These are phyloP conservation scores for Tryphoninae sp. DNA, from an alignment of 2,888 invertebrate genomes.

Conservation along the genomic window DNA sequence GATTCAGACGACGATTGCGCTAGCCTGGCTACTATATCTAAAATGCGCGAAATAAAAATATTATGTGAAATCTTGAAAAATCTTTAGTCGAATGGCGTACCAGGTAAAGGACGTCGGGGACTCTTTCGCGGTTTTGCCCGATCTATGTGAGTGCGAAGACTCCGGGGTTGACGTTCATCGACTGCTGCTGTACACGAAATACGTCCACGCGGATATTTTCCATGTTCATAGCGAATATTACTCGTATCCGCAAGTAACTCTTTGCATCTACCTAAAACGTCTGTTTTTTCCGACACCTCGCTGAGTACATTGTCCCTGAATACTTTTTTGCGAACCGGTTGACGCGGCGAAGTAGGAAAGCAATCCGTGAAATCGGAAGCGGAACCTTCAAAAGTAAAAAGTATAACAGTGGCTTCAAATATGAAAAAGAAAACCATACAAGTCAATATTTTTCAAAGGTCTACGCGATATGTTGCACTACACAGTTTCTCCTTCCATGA, in stretches of 20 bases:
- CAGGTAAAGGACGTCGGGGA: slow-evolving; percentile 76
- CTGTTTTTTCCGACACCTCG: slow-evolving; percentile 66
- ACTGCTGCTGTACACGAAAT: slow-evolving; percentile 60
- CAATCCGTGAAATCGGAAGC: slow-evolving; percentile 74
- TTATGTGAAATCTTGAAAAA: neutral
- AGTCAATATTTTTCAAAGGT: too few relatives aligned
- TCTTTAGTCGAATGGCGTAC: slow-evolving; percentile 60
- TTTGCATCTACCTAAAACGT: slow-evolving; percentile 31
- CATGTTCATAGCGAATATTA: slow-evolving; percentile 50
- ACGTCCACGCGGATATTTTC: slow-evolving; percentile 55
- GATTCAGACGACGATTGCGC: slow-evolving; percentile 76
- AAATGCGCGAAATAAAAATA: slow-evolving; percentile 38
- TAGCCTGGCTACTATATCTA: slow-evolving; percentile 75
- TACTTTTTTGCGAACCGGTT: slow-evolving; percentile 73
- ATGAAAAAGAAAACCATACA: too few relatives aligned
- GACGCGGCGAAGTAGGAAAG: slow-evolving; percentile 77
- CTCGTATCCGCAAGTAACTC: slow-evolving; percentile 61
- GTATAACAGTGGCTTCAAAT: too few relatives aligned
- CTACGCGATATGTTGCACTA: too few relatives aligned
- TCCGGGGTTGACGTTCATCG: slow-evolving; percentile 69
- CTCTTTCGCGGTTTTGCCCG: slow-evolving; percentile 78
- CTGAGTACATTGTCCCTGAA: slow-evolving; percentile 67
- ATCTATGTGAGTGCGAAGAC: slow-evolving; percentile 72
- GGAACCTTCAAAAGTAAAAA: slow-evolving; percentile 67
- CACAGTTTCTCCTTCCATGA: too few relatives aligned